A percentile compares a stretch with the other conserved stretches of the same genome.
These are phyloP conservation scores for Microctenopoma stevenorrisi DNA, from an alignment of 2,797 vertebrate species.

Conservation along the genomic window DNA sequence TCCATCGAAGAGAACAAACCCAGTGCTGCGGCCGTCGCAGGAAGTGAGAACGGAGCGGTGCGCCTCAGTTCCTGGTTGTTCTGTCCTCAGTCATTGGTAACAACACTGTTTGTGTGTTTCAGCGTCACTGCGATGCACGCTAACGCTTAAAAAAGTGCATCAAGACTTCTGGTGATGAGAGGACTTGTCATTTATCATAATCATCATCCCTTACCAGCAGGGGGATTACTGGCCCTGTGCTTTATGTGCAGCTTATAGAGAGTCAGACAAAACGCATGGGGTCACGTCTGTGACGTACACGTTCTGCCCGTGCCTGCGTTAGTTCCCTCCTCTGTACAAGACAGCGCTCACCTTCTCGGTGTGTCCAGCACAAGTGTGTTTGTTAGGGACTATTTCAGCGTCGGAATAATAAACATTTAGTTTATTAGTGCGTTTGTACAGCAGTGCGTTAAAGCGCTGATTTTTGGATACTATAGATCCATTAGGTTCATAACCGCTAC, in stretches of 20 bases:
- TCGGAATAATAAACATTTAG: not conserved
- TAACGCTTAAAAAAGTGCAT: not conserved
- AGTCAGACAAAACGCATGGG: not conserved
- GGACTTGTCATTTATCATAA: not conserved
- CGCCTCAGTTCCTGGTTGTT: conserved; percentile 1
- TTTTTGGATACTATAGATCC: not conserved
- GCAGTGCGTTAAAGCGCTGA: not conserved
- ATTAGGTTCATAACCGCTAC: not conserved
- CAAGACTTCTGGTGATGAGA: not conserved
- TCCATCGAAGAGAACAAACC: conserved; percentile 25
- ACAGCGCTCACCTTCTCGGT: too few species aligned
- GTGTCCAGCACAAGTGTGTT: too few species aligned
- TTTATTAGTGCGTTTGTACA: not conserved
- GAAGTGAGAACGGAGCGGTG: conserved; percentile 6
- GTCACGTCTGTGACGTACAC: too few species aligned
- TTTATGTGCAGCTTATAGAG: not conserved
- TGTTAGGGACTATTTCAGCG: not conserved
- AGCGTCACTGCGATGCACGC: conserved; percentile 45
- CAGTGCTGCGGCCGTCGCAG: too few species aligned
- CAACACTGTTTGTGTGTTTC: conserved; percentile 24
- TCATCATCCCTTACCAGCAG: not conserved
- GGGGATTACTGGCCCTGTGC: not conserved
- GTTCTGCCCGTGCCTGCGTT: too few species aligned
- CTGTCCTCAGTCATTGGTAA: conserved; percentile 16
- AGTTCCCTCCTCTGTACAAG: too few species aligned